Evolutionary conservation across 2,888 invertebrate species (phyloP), one percentile per base, ranked within the genome.

Genomic region (Mythimna impura): DNA sequence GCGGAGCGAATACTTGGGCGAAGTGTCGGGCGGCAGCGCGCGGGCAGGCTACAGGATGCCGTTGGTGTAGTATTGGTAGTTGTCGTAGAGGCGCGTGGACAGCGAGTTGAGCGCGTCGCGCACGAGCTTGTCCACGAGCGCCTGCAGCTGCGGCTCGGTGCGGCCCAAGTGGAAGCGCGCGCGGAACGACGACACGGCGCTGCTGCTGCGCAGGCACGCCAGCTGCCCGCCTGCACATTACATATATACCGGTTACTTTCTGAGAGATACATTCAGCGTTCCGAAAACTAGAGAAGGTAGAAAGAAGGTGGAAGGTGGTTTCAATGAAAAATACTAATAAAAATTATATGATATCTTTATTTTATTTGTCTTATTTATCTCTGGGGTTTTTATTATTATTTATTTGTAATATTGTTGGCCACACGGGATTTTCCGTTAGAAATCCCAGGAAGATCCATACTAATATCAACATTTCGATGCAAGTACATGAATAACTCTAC

Each of bases 11-110:
- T 3, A 7, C 7, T 17, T 2, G 7, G 25, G 14, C 17, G 17
- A 17, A 8, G 5, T 55, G 7, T 14, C 4, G 54, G 2, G 3
- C 5, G 25, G 43, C 6, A 14, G 47, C 14, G 47, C 36, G 47
- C 12, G 9, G 36, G 2, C 36, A 36, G 22, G 57, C 66, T 97
- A 98, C 88, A 98, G 97, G 91, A 99, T 99, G 83, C 99, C 99
- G 96, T 99, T 99, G 90, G 99, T 99, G 91, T 99, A 98, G 97
- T 99, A 99, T 97, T 99, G 99, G 96, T 99, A 99, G 93, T 99
- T 99, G 96, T 99, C 99, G 96, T 99, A 99, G 78, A 99, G 97
- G 89, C 99, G 98, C 14, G 99, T 99, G 82, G 99, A 99, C 84
- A 99, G 97, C 70, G 99, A 99, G 95, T 99, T 98, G 58, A 99